phyloP scores from a whole-genome alignment of 2,888 invertebrate genomes.

The Rhynchonema sp. region DNA sequence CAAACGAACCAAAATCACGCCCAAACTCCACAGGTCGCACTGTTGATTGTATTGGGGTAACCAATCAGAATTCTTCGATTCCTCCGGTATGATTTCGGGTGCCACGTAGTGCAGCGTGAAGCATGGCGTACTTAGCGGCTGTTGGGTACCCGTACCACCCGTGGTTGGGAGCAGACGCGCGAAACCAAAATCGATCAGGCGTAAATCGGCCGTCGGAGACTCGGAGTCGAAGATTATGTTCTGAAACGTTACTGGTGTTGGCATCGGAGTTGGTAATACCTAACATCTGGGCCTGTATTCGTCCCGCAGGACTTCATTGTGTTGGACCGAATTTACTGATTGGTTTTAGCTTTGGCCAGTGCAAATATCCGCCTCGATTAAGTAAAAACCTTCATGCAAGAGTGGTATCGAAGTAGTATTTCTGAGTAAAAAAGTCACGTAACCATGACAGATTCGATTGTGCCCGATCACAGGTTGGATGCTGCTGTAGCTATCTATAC shows the following conservation, averaged over 20 bases:
- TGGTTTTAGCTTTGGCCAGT: too few species aligned
- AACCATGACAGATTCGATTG: too few species aligned
- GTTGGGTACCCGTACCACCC: constrained; percentile 14
- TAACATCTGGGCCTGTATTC: too few species aligned
- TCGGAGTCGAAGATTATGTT: constrained; percentile 48
- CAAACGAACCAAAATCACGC: constrained; percentile 58
- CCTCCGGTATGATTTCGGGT: constrained; percentile 61
- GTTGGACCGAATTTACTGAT: too few species aligned
- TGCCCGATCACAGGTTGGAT: too few species aligned
- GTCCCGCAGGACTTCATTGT: too few species aligned
- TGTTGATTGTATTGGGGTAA: constrained; percentile 53
- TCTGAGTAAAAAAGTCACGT: too few species aligned
- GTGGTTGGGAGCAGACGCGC: constrained; percentile 47
- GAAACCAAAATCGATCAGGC: constrained; percentile 90
- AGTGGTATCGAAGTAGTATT: too few species aligned
- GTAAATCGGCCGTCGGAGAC: constrained; percentile 45
- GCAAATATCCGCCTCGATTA: too few species aligned
- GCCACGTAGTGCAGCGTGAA: constrained; percentile 86
- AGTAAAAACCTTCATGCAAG: too few species aligned
- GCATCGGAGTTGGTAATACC: neutral
- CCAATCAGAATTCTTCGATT: constrained; percentile 31
- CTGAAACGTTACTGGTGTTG: constrained; percentile 24
- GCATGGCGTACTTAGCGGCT: constrained; percentile 54
- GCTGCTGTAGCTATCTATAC: too few species aligned
- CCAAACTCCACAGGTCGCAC: constrained; percentile 87